Evolutionary conservation across 1,140 invertebrate species (phyloP).

Genomic region (Cryptotermes secundus): DNA sequence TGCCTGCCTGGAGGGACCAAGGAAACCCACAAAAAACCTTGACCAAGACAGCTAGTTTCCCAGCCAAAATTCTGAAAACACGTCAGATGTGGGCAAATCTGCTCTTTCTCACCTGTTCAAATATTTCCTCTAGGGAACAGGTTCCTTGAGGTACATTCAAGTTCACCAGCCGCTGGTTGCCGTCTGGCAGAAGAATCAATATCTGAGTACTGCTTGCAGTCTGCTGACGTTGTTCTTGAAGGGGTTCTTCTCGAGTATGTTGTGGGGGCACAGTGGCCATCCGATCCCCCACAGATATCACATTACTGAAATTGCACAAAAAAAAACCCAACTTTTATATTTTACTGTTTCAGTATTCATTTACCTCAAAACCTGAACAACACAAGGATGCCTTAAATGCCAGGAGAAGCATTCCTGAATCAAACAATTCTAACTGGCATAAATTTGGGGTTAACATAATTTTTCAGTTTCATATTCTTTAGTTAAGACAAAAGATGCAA

Average conservation of each 20-base stretch:
- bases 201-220: background rate
- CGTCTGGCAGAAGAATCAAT: background rate
- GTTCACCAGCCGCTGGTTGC: constrained; percentile 15
- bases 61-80: no score
- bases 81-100: no score
- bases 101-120: constrained; percentile 21
- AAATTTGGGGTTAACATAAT: no score
- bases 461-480: no score
- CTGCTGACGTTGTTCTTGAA: background rate
- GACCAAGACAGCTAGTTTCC: no score
- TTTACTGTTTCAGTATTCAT: background rate
- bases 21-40: no score
- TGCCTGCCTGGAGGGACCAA: no score
- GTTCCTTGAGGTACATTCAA: background rate
- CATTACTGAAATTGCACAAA: background rate
- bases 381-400: no score
- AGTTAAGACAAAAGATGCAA: no score
- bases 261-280: background rate
- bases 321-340: background rate
- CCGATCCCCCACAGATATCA: constrained; percentile 13
- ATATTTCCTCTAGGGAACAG: background rate
- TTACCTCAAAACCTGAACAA: no score
- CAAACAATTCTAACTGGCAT: no score
- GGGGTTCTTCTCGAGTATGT: background rate
- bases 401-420: no score